A percentile compares a stretch with the other conserved stretches of the same genome.
phyloP scores from a whole-genome alignment of 2,888 invertebrate species.

The Fragum sueziense region DNA sequence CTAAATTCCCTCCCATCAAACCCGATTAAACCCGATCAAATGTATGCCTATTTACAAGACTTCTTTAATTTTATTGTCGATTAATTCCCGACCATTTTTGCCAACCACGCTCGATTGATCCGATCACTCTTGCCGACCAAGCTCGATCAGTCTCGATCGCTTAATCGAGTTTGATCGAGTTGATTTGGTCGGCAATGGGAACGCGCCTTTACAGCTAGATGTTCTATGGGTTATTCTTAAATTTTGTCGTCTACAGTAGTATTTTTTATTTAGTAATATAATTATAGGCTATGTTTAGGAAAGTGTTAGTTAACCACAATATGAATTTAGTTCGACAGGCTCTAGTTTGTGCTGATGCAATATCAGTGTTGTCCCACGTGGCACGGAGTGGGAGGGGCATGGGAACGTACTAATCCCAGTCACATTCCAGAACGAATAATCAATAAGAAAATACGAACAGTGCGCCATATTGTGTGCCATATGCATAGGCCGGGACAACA shows the following conservation, averaged over 20 bases:
- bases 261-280: neutral
- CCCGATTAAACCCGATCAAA: no score
- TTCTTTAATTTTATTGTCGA: no score
- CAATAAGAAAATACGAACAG: neutral
- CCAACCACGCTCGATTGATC: no score
- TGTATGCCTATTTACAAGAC: no score
- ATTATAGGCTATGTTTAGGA: neutral
- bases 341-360: constrained; percentile 2
- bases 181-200: neutral
- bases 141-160: no score
- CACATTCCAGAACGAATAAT: constrained; percentile 13
- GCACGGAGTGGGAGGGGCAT: neutral
- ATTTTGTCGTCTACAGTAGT: neutral
- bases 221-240: neutral
- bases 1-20: no score
- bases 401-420: neutral
- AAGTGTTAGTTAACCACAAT: neutral
- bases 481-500: neutral
- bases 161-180: neutral
- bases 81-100: no score
- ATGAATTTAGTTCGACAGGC: neutral
- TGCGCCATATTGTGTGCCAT: neutral
- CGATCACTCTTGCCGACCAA: no score
- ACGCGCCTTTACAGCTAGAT: neutral
- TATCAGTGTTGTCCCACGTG: neutral